Conservation (phyloP, 2,888 invertebrate species). For the Calephelis perditalis region DNA sequence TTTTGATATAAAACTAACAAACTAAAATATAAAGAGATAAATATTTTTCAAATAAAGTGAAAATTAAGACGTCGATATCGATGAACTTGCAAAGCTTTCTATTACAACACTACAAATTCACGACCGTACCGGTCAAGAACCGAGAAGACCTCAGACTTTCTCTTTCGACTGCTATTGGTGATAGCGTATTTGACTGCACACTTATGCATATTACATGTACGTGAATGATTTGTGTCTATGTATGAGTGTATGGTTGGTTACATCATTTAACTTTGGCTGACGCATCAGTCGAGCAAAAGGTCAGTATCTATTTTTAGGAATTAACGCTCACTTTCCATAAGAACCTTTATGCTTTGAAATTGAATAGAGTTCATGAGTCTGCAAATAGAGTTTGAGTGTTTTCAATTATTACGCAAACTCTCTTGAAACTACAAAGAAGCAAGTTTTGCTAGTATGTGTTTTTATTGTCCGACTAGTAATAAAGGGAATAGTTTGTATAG, state of each 20-base stretch:
- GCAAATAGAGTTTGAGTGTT: conserved; percentile 36
- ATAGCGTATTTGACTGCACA: conserved; percentile 39
- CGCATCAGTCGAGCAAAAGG: conserved; percentile 68
- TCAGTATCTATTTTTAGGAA: conserved; percentile 64
- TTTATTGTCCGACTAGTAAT: too few relatives aligned
- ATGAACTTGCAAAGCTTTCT: conserved; percentile 21
- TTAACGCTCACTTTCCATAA: conserved; percentile 62
- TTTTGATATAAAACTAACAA: too few relatives aligned
- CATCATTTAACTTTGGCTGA: conserved; percentile 64
- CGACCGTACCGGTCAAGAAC: conserved; percentile 40
- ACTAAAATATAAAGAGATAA: too few relatives aligned
- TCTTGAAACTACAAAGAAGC: too few relatives aligned
- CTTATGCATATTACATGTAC: conserved; percentile 32
- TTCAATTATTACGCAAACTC: conserved; percentile 2
- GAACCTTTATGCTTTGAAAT: conserved; percentile 42
- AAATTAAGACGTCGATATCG: conserved; percentile 34
- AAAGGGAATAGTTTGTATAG: too few relatives aligned
- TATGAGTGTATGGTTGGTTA: conserved; percentile 42
- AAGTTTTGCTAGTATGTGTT: too few relatives aligned
- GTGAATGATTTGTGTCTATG: conserved; percentile 25
- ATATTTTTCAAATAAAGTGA: not conserved
- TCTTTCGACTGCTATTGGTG: conserved; percentile 59
- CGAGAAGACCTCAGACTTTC: conserved; percentile 60
- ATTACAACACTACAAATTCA: conserved; percentile 35
- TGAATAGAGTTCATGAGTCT: conserved; percentile 44